phyloP scores from a whole-genome alignment of 2,888 invertebrate genomes.

The Amblyjoppa fuscipennis region DNA sequence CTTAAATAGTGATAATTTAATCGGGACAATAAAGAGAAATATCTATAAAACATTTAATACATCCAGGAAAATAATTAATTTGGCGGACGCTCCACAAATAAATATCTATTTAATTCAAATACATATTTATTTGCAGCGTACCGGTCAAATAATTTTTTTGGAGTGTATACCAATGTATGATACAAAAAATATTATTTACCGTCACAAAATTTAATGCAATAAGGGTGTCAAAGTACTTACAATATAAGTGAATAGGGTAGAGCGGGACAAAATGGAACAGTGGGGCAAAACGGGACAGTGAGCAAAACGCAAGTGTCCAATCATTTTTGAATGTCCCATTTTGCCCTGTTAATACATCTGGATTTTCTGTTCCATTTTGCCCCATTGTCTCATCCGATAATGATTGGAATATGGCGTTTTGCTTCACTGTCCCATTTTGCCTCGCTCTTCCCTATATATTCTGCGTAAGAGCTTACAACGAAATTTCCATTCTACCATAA shows the following conservation, averaged over 20 bases:
- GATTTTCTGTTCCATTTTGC: no score
- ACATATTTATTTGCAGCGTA: neutral
- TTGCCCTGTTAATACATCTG: no score
- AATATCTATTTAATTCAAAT: neutral
- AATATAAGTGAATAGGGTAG: neutral
- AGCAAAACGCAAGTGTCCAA: no score
- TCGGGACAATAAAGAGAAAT: neutral
- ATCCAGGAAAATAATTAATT: neutral
- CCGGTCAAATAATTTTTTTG: no score
- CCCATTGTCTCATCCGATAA: no score
- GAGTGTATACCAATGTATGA: no score
- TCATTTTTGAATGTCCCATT: no score
- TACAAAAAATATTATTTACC: no score
- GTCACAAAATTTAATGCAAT: neutral
- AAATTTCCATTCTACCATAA: neutral
- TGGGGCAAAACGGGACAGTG: no score
- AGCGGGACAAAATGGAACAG: no score
- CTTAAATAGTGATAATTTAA: neutral
- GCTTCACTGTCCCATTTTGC: no score
- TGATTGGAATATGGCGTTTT: no score
- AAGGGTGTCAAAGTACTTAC: neutral
- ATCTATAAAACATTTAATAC: neutral
- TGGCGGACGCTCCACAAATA: neutral
- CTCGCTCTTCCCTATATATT: neutral
- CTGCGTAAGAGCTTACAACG: neutral